Evolutionary conservation across 92 coral and sea anemone genomes (phyloP), one percentile per base, ranked within the genome.

Genomic region (Paragorgia papillata): DNA sequence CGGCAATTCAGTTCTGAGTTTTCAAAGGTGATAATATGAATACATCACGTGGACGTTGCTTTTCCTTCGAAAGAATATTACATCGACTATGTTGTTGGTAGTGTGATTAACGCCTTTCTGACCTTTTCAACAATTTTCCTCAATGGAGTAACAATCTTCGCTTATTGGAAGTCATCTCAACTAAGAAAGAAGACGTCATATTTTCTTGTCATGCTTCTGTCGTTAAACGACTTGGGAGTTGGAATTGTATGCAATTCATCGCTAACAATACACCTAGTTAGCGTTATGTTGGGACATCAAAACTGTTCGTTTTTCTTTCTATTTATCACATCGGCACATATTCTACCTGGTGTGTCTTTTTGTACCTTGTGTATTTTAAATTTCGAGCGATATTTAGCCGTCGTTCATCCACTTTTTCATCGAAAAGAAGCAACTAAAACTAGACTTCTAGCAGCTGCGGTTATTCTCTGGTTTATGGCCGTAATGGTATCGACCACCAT

Each of bases 201-300:
- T 25, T 66, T 66, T 66, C 73, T 66, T 9, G 49, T 66, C 29
- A 66, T 44, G 73, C 27, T 66, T 30, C 31, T 66, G 10, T 66
- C 73, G 2, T 0, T 41, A 1, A 66, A 33, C 31, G 73, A 66
- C 31, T 15, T 66, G 9, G 18, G n/a, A 26, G 75, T 43, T 6
- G 75, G 57, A n/a, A 20, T 68, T 21, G 0, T 68, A 2, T 35
- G 58, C 9, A 27, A 68, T 24, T 1, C 58, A 7, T 27, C 22
- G 21, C n/a, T 22, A 3, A 34, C 34, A 4, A 0, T 68, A 15
- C 8, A n/a, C 5, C 17, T 68, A 35, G 57, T 43, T 14, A 12
- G 50, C 5, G 21, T 14, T 0, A 3, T 68, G 29, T 27, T 26
- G 2, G 75, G 75, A 10, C 9, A 68, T 2, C 7, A 54, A 10